These are phyloP conservation scores for Gambusia affinis DNA, from an alignment of 2,113 vertebrate species.

Conservation along the genomic window DNA sequence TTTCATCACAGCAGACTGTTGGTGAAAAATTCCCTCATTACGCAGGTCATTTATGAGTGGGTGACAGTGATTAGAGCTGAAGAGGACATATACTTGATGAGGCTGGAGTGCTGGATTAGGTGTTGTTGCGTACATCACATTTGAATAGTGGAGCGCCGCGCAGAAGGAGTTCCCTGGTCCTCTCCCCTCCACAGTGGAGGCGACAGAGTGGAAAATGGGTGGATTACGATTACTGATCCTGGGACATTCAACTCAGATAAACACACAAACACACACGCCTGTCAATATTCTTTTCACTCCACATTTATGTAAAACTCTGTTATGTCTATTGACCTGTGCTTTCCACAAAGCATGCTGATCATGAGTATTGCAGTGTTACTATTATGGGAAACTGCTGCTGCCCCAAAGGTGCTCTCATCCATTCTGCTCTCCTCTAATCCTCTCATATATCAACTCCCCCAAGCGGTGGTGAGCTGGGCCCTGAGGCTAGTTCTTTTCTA, in stretches of 20 bases:
- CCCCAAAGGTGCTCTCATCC: constrained; percentile 53
- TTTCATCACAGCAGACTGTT: constrained; percentile 55
- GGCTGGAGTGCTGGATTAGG: constrained; percentile 58
- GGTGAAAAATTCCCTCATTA: constrained; percentile 59
- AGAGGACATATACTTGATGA: constrained; percentile 63
- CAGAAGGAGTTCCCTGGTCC: constrained; percentile 51
- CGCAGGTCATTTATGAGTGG: constrained; percentile 47
- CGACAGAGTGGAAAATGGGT: constrained; percentile 69
- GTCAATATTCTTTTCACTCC: constrained; percentile 31
- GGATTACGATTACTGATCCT: constrained; percentile 61
- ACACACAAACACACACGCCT: constrained; percentile 14
- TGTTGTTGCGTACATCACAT: constrained; percentile 49
- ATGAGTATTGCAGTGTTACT: constrained; percentile 55
- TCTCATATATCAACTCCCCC: constrained; percentile 68
- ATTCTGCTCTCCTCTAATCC: constrained; percentile 56
- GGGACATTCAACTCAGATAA: constrained; percentile 24
- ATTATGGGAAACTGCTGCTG: constrained; percentile 60
- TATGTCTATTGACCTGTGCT: constrained; percentile 38
- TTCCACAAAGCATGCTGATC: constrained; percentile 36
- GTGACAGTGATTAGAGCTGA: constrained; percentile 67
- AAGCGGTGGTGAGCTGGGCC: constrained; percentile 60
- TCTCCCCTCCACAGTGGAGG: constrained; percentile 61
- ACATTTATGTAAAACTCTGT: constrained; percentile 55
- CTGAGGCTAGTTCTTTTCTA: constrained; percentile 43
- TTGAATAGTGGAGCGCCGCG: constrained; percentile 54